These are phyloP conservation scores for Philypnodon macrostomus DNA, from an alignment of 2,797 vertebrate genomes.

Conservation along the genomic window DNA sequence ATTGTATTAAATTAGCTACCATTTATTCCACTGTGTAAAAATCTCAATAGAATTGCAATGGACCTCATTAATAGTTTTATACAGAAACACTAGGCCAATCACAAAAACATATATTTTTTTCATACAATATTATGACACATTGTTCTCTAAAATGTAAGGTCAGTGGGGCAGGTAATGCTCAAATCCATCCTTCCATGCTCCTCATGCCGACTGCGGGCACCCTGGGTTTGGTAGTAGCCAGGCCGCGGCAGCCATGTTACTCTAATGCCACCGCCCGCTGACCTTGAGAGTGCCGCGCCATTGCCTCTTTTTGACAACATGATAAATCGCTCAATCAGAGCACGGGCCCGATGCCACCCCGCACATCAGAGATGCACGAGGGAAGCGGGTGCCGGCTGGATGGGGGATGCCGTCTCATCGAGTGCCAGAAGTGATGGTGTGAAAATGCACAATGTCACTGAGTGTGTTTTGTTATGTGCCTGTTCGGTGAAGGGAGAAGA, in stretches of 20 bases:
- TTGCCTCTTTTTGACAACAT: constrained; percentile 75
- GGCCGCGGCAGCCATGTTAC: constrained; percentile 47
- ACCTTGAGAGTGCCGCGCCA: constrained; percentile 75
- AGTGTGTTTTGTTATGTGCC: constrained; percentile 80
- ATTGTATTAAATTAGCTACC: no score
- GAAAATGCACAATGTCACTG: constrained; percentile 81
- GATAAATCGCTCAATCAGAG: constrained; percentile 80
- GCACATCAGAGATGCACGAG: constrained; percentile 63
- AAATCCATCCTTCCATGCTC: constrained; percentile 20
- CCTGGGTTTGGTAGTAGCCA: constrained; percentile 35
- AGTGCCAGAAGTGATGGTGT: constrained; percentile 74
- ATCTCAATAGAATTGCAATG: no score
- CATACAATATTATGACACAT: no score
- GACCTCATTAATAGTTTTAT: no score
- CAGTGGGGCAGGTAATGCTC: constrained; percentile 23
- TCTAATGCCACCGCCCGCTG: constrained; percentile 70
- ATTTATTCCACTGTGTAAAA: no score
- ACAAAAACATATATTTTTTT: no score
- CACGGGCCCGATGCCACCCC: constrained; percentile 57
- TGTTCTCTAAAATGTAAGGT: not conserved
- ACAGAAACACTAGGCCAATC: no score
- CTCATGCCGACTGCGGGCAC: constrained; percentile 36
- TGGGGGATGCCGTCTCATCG: constrained; percentile 65
- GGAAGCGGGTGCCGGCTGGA: constrained; percentile 52
- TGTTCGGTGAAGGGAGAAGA: constrained; percentile 74